Evolutionary conservation across 2,113 vertebrate species (phyloP).

Genomic region (Pseudorhombus dupliciocellatus): DNA sequence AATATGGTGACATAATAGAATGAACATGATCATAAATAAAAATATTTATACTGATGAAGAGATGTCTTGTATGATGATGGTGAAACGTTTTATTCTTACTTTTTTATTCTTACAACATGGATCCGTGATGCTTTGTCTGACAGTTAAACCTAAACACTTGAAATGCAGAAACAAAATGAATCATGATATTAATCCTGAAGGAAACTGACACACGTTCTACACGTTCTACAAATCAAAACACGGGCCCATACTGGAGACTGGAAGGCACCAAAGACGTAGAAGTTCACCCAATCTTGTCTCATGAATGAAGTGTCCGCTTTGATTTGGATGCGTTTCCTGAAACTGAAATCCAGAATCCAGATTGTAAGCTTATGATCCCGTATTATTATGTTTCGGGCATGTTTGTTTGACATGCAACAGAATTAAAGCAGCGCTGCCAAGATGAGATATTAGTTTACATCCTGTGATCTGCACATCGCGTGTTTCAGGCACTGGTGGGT

Average conservation of each 20-base stretch:
- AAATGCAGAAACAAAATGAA: too few relatives aligned
- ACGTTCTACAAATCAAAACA: too few relatives aligned
- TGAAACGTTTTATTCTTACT: too few relatives aligned
- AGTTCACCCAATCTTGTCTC: background rate
- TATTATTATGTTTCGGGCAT: slow-evolving; percentile 48
- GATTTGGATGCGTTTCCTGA: slow-evolving; percentile 17
- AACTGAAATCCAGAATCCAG: slow-evolving; percentile 46
- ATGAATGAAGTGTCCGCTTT: background rate
- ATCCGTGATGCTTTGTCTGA: too few relatives aligned
- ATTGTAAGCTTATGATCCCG: slow-evolving; percentile 55
- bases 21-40: slow-evolving; percentile 46
- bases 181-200: too few relatives aligned
- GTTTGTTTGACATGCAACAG: slow-evolving; percentile 46
- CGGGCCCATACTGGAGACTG: too few relatives aligned
- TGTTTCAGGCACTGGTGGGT: background rate
- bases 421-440: slow-evolving; percentile 20
- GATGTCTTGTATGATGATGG: background rate
- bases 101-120: too few relatives aligned
- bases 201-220: too few relatives aligned
- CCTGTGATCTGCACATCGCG: background rate
- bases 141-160: too few relatives aligned
- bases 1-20: slow-evolving; percentile 79
- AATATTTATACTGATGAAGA: background rate
- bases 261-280: too few relatives aligned
- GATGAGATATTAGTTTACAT: slow-evolving; percentile 25